Evolutionary conservation across 2,797 vertebrate genomes (phyloP).

Genomic region (Peromyscus eremicus): DNA sequence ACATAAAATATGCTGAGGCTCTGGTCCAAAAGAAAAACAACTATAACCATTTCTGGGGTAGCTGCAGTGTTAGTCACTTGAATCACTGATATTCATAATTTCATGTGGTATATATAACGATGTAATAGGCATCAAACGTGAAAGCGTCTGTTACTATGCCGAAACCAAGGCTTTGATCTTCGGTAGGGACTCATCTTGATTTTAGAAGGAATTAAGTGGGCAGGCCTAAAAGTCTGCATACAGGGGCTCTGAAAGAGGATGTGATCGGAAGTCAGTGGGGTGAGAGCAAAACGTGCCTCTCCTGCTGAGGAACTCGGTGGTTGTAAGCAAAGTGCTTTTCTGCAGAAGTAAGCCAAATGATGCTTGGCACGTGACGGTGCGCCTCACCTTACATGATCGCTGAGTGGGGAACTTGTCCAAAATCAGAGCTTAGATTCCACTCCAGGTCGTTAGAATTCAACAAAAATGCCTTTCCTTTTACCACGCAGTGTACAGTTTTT

Average conservation of each 20-base stretch:
- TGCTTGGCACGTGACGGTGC: neutral
- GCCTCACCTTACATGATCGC: neutral
- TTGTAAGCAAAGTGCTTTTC: neutral
- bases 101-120: neutral
- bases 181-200: neutral
- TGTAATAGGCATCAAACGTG: neutral
- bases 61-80: slow-evolving; percentile 2
- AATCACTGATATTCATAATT: slow-evolving; percentile 4
- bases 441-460: neutral
- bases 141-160: neutral
- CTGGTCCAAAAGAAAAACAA: slow-evolving; percentile 1
- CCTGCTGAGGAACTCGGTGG: neutral
- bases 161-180: neutral
- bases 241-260: neutral
- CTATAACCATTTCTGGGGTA: neutral
- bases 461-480: neutral
- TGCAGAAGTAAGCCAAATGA: neutral
- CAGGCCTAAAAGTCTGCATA: neutral
- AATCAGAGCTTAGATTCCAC: neutral
- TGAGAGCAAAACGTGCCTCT: neutral
- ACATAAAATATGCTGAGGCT: neutral
- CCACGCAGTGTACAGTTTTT: neutral
- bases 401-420: neutral
- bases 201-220: slow-evolving; percentile 1
- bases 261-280: neutral